phyloP scores from a whole-genome alignment of 2,888 invertebrate genomes.

The Apamea crenata region DNA sequence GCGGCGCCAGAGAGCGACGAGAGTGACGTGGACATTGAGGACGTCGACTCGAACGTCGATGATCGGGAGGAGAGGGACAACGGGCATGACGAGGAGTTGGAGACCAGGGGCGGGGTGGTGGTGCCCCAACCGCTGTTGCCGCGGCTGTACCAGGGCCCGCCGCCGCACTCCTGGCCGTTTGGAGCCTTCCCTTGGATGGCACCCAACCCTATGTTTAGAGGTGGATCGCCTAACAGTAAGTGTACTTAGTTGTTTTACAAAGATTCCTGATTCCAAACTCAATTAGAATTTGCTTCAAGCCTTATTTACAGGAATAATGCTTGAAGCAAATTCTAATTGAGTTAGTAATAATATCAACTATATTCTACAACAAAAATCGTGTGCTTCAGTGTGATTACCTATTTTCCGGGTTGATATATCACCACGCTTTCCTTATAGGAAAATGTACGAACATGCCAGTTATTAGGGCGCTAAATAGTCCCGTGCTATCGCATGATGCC shows the following conservation, averaged over 20 bases:
- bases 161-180: conserved; percentile 91
- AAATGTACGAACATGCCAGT: background rate
- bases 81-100: conserved; percentile 85
- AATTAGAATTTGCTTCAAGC: too few relatives aligned
- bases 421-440: conserved; percentile 15
- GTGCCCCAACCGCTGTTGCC: conserved; percentile 93
- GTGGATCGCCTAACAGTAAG: conserved; percentile 91
- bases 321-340: background rate
- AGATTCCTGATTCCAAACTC: background rate
- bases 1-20: conserved; percentile 84
- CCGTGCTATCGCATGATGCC: background rate
- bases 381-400: background rate
- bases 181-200: conserved; percentile 93
- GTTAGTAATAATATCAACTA: background rate
- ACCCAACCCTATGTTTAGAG: conserved; percentile 91
- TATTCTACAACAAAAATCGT: conserved; percentile 3
- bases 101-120: conserved; percentile 89
- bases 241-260: conserved; percentile 54
- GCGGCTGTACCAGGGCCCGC: conserved; percentile 89
- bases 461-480: background rate
- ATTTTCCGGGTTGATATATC: conserved; percentile 22
- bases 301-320: too few relatives aligned
- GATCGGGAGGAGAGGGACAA: conserved; percentile 86
- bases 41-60: conserved; percentile 85
- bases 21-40: conserved; percentile 89